Percentiles rank a stretch among this genome's conserved stretches.
Conservation (phyloP, 2,888 invertebrate species). For the Brenthis hecate region DNA sequence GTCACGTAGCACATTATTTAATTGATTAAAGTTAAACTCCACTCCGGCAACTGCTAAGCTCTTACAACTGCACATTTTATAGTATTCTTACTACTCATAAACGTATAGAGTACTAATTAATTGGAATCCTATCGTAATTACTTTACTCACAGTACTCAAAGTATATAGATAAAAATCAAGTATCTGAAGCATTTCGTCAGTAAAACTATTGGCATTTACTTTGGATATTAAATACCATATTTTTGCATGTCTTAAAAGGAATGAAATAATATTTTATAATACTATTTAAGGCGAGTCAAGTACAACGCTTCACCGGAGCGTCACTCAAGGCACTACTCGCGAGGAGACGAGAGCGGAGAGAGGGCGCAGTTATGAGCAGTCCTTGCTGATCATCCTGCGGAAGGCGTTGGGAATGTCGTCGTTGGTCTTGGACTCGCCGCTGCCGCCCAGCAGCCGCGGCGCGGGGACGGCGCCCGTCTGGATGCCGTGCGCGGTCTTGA, state of each 20-base stretch:
- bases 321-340: conserved; percentile 43
- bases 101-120: no score
- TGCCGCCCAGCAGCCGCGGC: conserved; percentile 89
- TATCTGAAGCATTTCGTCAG: neutral
- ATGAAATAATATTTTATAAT: conserved; percentile 6
- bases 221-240: neutral
- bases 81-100: no score
- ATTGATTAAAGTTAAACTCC: no score
- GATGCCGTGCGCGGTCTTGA: conserved; percentile 88
- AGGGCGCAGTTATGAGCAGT: conserved; percentile 63
- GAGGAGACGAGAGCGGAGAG: neutral
- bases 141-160: no score
- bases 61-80: no score
- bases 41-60: no score
- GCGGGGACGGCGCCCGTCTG: conserved; percentile 87
- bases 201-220: neutral
- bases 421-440: conserved; percentile 88
- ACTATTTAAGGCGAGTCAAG: conserved; percentile 10
- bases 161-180: no score
- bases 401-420: conserved; percentile 92
- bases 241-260: neutral
- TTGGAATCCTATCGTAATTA: no score
- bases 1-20: no score
- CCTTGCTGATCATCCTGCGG: conserved; percentile 79
- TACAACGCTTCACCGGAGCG: conserved; percentile 36